These are phyloP conservation scores for Kryptopterus vitreolus DNA, from an alignment of 2,797 vertebrate genomes.

Conservation along the genomic window DNA sequence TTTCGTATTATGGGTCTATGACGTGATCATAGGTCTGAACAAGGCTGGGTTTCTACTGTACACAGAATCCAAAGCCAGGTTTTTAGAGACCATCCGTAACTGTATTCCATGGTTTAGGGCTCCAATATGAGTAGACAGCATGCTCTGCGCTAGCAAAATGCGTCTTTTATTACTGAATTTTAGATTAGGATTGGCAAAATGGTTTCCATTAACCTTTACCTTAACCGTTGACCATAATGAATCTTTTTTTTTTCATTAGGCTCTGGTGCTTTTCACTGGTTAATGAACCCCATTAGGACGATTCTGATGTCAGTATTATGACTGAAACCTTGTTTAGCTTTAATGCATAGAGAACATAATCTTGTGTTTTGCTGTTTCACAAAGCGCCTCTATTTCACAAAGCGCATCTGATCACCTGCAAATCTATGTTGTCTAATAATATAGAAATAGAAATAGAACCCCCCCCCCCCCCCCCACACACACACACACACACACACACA, in stretches of 20 bases:
- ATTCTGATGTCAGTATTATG: constrained; percentile 5
- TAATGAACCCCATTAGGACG: background rate
- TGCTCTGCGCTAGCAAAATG: background rate
- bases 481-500: no score
- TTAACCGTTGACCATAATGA: no score
- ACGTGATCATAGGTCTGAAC: background rate
- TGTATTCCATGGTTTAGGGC: background rate
- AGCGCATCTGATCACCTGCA: background rate
- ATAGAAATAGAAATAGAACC: no score
- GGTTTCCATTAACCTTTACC: background rate
- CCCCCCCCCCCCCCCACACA: no score
- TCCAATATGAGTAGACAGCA: no score
- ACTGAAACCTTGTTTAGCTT: background rate
- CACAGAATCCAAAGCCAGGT: background rate
- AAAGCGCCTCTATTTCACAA: background rate
- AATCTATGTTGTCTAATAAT: background rate
- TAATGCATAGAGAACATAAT: background rate
- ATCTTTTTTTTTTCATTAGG: background rate
- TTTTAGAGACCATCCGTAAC: background rate
- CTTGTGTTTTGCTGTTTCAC: background rate
- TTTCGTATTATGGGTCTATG: background rate
- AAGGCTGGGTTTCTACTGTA: no score
- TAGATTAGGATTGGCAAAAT: background rate
- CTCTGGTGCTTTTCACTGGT: background rate
- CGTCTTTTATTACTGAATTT: background rate